Percentiles rank a stretch among this genome's conserved stretches.
phyloP scores from a whole-genome alignment of 2,888 invertebrate genomes.

The Trypoxylon attenuatum region DNA sequence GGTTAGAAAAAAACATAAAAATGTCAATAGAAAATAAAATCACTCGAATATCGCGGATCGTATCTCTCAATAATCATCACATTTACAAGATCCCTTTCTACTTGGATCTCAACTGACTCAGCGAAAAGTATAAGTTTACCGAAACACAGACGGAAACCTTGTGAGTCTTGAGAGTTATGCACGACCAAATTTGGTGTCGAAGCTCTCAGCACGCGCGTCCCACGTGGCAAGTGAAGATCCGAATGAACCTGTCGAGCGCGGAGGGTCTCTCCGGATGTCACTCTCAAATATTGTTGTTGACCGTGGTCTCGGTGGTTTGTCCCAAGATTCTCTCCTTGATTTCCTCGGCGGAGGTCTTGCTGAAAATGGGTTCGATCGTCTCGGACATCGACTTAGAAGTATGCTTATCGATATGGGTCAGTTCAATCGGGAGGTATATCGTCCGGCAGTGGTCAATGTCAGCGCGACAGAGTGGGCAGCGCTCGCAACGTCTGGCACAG shows the following conservation, averaged over 20 bases:
- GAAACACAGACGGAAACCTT: no score
- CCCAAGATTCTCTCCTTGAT: constrained; percentile 58
- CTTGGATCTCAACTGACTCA: no score
- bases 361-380: constrained; percentile 47
- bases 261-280: constrained; percentile 40
- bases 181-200: no score
- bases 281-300: constrained; percentile 65
- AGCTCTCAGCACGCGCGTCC: constrained; percentile 55
- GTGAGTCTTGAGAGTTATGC: neutral
- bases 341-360: constrained; percentile 55
- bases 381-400: constrained; percentile 58
- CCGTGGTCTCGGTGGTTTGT: constrained; percentile 48
- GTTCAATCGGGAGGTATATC: constrained; percentile 82
- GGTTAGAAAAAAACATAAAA: no score
- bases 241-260: constrained; percentile 54
- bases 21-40: no score
- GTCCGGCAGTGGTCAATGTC: constrained; percentile 83
- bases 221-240: constrained; percentile 63
- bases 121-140: no score
- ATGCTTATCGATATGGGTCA: constrained; percentile 71
- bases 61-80: no score
- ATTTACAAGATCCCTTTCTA: no score
- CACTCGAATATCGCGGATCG: no score
- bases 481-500: constrained; percentile 84
- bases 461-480: constrained; percentile 85